Base-by-base conservation (phyloP, 1,140 invertebrate species). In the Dreissena rostriformis region DNA sequence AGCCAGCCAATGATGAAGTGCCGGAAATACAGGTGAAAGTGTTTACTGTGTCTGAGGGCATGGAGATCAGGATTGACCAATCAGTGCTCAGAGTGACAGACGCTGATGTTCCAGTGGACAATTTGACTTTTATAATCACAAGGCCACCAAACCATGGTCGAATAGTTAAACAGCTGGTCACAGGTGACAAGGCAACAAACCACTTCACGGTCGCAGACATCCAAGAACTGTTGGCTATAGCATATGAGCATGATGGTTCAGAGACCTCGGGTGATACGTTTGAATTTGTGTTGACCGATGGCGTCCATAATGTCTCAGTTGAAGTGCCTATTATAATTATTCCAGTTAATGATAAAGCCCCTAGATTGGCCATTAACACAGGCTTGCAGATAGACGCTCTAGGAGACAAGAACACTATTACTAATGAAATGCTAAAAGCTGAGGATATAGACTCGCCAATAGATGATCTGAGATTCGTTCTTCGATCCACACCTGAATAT, bases 321-420 rank as follows among this genome's bases (percentile, higher is more conserved):
- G 90, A 84, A 1, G 85, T 94, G 19, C 86, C 90, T 8, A 93
- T 94, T 68, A 91, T 88, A 28, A 89, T 94, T 61, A 87, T 93
- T 49, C 93, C 93, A 0, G 90, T 94, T 11, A 93, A 94, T 88
- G 94, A 94, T 79, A 93, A 94, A 86, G 92, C 93, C 1, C 94
- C 94, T 7, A 75, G 91, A 77, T 88, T 94, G 1, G 87, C 89
- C 2, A 87, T 94, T 29, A 94, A 94, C 86, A 92, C 91, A 75
- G 93, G 93, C n/a, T 71, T 94, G 39, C 88, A 94, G 49, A 88
- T 94, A 29, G 88, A 92, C n/a, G 86, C 81, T n/a, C 82, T 91
- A n/a, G 92, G 92, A 5, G 92, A 93, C 80, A 86, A 85, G 6
- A 90, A 89, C 71, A 49, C 87, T 0, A 93, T 94, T 24, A 93